Conservation (phyloP, 2,888 invertebrate species). For the Drosophila subsilvestris region DNA sequence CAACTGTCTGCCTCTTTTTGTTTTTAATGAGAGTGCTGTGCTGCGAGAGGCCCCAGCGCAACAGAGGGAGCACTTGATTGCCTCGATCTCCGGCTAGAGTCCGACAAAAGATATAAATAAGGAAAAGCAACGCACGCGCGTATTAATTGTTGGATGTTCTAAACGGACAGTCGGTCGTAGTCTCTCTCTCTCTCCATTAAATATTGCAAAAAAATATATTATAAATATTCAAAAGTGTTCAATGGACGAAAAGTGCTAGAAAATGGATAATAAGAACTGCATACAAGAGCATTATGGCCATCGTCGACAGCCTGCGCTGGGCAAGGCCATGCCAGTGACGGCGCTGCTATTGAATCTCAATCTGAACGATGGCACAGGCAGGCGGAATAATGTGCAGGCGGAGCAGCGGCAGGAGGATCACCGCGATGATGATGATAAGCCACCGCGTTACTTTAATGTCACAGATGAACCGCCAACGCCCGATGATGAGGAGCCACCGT, state of each 20-base stretch:
- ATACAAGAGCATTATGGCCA: constrained; percentile 71
- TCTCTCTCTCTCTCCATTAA: background rate
- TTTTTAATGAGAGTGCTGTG: constrained; percentile 52
- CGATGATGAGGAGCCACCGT: constrained; percentile 34
- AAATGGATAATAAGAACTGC: constrained; percentile 40
- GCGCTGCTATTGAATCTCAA: constrained; percentile 80
- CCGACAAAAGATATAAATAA: constrained; percentile 83
- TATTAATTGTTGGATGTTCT: constrained; percentile 73
- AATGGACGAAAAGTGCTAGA: constrained; percentile 13
- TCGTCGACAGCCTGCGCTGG: constrained; percentile 80
- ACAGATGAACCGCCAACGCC: constrained; percentile 59
- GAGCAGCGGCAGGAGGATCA: constrained; percentile 59
- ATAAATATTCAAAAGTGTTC: constrained; percentile 57
- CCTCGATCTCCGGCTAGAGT: constrained; percentile 81
- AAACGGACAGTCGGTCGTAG: constrained; percentile 50
- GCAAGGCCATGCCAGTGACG: constrained; percentile 83
- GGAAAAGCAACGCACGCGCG: constrained; percentile 82
- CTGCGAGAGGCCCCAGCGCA: constrained; percentile 36
- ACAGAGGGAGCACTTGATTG: constrained; percentile 76
- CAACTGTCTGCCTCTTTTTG: constrained; percentile 37
- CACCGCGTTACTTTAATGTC: constrained; percentile 75
- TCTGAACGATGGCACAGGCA: constrained; percentile 33
- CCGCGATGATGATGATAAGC: constrained; percentile 67
- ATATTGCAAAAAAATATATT: constrained; percentile 25
- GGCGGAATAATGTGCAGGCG: constrained; percentile 52